Evolutionary conservation across 2,888 invertebrate genomes (phyloP).

Genomic region (Morpho deidamia): DNA sequence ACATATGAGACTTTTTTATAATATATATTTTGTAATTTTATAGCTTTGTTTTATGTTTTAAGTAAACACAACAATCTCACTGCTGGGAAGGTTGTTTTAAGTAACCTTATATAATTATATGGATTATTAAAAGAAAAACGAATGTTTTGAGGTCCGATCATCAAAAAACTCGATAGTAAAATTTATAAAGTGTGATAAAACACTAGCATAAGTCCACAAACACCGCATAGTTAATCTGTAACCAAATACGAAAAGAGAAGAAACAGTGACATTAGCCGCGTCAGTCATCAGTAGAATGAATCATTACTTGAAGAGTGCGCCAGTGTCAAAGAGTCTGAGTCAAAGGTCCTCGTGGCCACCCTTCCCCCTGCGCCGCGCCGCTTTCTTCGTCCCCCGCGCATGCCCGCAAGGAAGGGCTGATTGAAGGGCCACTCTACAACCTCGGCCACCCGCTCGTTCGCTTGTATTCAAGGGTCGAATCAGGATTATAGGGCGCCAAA

Average conservation of each 20-base stretch:
- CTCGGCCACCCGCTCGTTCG: slow-evolving; percentile 74
- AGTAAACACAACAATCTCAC: too few species aligned
- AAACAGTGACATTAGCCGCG: slow-evolving; percentile 70
- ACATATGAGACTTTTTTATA: too few species aligned
- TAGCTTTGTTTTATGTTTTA: too few species aligned
- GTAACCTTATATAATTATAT: too few species aligned
- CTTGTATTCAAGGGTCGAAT: slow-evolving; percentile 74
- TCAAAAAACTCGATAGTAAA: too few species aligned
- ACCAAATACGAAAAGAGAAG: slow-evolving; percentile 57
- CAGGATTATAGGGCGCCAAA: slow-evolving; percentile 76
- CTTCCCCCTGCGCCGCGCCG: slow-evolving; percentile 31
- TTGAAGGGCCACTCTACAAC: slow-evolving; percentile 77
- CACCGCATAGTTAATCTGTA: slow-evolving; percentile 46
- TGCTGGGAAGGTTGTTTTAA: too few species aligned
- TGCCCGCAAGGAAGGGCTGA: slow-evolving; percentile 70
- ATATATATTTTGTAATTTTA: too few species aligned
- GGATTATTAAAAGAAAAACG: not conserved
- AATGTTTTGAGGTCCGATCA: too few species aligned
- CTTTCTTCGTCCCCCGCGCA: slow-evolving; percentile 40
- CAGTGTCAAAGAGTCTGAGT: slow-evolving; percentile 76
- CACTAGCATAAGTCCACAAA: slow-evolving; percentile 14
- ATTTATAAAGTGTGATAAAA: not conserved
- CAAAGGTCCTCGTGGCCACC: slow-evolving; percentile 65
- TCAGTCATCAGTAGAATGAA: slow-evolving; percentile 77
- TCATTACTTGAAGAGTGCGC: slow-evolving; percentile 78